Conservation (phyloP, 2,113 vertebrate species). For the Callaeas wilsoni region DNA sequence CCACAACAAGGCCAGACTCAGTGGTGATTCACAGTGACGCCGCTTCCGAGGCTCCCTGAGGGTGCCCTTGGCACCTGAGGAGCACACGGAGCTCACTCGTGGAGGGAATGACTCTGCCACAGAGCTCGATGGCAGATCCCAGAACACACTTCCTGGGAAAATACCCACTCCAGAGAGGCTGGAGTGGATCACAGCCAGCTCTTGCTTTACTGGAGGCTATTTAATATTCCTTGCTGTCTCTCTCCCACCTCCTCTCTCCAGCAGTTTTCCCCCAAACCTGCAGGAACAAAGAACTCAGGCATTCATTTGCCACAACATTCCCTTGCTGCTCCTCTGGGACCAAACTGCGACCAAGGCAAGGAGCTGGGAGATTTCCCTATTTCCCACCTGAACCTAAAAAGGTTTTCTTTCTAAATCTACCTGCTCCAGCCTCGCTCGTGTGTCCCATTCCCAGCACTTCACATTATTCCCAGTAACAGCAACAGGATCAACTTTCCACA, state of each 20-base stretch:
- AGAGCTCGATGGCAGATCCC: background rate
- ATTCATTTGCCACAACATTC: accelerated
- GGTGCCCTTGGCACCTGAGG: background rate
- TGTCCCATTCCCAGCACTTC: background rate
- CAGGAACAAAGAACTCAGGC: background rate
- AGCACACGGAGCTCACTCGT: accelerated
- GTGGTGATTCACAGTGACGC: background rate
- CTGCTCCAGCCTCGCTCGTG: background rate
- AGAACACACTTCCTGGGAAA: background rate
- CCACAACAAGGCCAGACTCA: background rate
- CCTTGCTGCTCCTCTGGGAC: accelerated
- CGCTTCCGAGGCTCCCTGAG: background rate
- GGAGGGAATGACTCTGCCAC: background rate
- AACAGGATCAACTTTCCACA: background rate
- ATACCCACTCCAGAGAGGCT: background rate
- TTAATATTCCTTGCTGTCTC: background rate
- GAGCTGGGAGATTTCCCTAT: background rate
- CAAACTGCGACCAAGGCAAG: background rate
- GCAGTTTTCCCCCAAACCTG: background rate
- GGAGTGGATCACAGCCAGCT: background rate
- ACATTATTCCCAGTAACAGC: background rate
- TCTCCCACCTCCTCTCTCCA: background rate
- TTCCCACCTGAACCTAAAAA: no score
- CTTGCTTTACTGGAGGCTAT: background rate
- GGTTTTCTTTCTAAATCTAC: background rate